Percentiles rank a stretch among this genome's conserved stretches.
Conservation (phyloP, 2,113 vertebrate genomes). For the Pelusios castaneus region DNA sequence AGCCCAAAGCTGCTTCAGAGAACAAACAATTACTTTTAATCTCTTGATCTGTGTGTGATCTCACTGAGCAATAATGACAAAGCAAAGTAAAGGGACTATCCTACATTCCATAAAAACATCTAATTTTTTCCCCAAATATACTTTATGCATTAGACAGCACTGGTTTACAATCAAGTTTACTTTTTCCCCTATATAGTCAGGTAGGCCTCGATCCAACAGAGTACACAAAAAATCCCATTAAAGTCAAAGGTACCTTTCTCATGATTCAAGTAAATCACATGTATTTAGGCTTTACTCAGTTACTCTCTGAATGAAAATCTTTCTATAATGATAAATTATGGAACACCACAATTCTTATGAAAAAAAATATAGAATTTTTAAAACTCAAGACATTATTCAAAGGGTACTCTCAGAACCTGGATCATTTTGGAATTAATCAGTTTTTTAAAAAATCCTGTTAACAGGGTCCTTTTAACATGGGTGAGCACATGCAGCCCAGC, state of each 20-base stretch:
- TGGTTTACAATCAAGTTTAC: neutral
- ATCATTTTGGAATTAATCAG: neutral
- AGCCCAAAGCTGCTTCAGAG: neutral
- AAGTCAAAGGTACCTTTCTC: neutral
- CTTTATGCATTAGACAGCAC: neutral
- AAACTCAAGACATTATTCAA: neutral
- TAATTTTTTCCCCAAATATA: neutral
- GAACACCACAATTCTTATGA: neutral
- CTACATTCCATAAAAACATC: neutral
- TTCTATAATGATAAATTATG: fast-evolving
- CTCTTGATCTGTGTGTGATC: neutral
- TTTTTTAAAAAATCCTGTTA: neutral
- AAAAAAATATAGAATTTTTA: neutral
- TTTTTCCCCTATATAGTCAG: neutral
- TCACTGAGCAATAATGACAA: neutral
- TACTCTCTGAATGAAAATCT: neutral
- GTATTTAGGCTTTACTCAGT: neutral
- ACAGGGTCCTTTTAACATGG: neutral
- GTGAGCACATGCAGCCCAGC: neutral
- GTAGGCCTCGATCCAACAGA: neutral
- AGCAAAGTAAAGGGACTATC: neutral
- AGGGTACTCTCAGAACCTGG: neutral
- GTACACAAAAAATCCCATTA: neutral
- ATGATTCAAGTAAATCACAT: neutral
- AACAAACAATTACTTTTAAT: neutral